Percentiles rank a stretch among this genome's conserved stretches.
These are phyloP conservation scores for Dolichallabes microphthalmus DNA, from an alignment of 2,113 vertebrate genomes.

Conservation along the genomic window DNA sequence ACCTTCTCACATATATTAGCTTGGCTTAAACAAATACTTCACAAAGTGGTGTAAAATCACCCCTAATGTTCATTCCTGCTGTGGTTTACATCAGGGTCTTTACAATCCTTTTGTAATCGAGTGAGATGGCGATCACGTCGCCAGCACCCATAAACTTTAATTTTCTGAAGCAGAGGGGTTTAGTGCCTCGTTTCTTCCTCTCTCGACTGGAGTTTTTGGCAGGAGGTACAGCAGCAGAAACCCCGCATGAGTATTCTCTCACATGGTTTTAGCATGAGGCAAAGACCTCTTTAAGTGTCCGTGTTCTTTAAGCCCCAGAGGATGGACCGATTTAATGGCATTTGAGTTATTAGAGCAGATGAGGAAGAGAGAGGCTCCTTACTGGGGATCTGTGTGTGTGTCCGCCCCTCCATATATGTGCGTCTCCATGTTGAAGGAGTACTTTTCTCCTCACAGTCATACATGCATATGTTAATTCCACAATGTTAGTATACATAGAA, in stretches of 20 bases:
- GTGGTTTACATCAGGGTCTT: slow-evolving; percentile 55
- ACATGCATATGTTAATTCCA: slow-evolving; percentile 26
- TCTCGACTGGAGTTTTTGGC: slow-evolving; percentile 31
- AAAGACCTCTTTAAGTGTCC: slow-evolving; percentile 34
- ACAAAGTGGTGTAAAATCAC: slow-evolving; percentile 42
- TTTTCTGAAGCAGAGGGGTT: slow-evolving; percentile 50
- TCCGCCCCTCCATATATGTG: too few relatives aligned
- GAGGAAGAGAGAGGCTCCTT: not conserved
- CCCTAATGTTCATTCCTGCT: slow-evolving; percentile 59
- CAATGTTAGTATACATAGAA: not conserved
- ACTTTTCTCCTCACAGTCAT: slow-evolving; percentile 54
- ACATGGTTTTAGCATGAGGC: slow-evolving; percentile 33
- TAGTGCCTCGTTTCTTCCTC: slow-evolving; percentile 28
- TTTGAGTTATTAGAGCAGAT: slow-evolving; percentile 26
- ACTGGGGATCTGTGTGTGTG: not conserved
- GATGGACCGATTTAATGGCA: slow-evolving; percentile 9
- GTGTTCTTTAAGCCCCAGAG: slow-evolving; percentile 23
- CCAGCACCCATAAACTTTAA: slow-evolving; percentile 60
- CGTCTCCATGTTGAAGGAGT: not conserved
- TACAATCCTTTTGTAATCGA: slow-evolving; percentile 55
- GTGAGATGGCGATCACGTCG: slow-evolving; percentile 38
- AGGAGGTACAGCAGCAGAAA: slow-evolving; percentile 1
- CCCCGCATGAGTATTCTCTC: not conserved
- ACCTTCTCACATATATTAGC: slow-evolving; percentile 52
- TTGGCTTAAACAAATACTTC: slow-evolving; percentile 53